A percentile compares a stretch with the other conserved stretches of the same genome.
Conservation (phyloP, 2,113 vertebrate species). For the Dolichallabes microphthalmus region DNA sequence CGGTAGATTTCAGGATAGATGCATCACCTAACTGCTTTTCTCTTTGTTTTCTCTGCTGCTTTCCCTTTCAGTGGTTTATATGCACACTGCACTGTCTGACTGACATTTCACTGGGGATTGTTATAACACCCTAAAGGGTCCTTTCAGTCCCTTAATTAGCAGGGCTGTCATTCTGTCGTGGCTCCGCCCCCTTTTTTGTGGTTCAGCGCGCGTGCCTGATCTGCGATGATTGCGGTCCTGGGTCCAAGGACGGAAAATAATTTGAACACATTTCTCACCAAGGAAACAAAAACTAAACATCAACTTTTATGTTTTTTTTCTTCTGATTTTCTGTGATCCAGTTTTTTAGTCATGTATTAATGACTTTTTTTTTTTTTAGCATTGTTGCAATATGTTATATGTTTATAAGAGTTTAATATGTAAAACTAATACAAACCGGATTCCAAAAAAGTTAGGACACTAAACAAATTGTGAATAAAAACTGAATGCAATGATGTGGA, state of each 20-base stretch:
- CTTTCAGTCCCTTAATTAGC: constrained; percentile 99
- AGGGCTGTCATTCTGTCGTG: constrained; percentile 93
- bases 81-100: constrained; percentile 64
- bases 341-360: neutral
- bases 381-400: neutral
- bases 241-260: constrained; percentile 78
- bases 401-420: neutral
- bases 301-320: neutral
- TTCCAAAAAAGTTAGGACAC: too few species aligned
- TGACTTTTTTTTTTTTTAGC: neutral
- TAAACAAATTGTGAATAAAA: too few species aligned
- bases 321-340: too few species aligned
- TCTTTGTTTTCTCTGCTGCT: constrained; percentile 62
- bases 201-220: constrained; percentile 91
- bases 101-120: constrained; percentile 78
- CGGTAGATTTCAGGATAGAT: neutral
- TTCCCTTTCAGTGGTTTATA: constrained; percentile 62
- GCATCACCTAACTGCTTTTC: constrained; percentile 49
- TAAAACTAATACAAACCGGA: too few species aligned
- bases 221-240: constrained; percentile 84
- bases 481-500: too few species aligned
- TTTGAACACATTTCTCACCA: neutral
- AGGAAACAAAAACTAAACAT: neutral
- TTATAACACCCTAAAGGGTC: constrained; percentile 90
- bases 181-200: constrained; percentile 71